Base-by-base conservation (phyloP, 2,113 vertebrate genomes). In the Oreochromis aureus region DNA sequence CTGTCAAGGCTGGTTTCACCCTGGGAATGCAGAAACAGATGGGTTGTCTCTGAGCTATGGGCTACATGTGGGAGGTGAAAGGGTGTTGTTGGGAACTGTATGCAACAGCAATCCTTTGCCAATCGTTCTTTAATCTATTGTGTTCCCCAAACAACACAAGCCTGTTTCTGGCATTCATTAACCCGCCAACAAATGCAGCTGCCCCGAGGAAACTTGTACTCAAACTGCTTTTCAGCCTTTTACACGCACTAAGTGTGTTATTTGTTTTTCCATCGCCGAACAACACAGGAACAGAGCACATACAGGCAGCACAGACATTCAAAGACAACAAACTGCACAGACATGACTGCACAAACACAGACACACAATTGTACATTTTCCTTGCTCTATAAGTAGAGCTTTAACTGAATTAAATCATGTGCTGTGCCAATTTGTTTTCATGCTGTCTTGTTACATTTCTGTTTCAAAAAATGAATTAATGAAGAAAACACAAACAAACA, bases 21-120 rank as follows among this genome's bases (percentile, higher is more conserved):
- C 91, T 78, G 86, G 92, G 93, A 94, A 93, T 90, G 89, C 92
- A 94, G 92, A 93, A 95, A 93, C 95, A 94, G 95, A 95, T 95
- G 94, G 92, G 91, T 88, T 92, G 87, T 94, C 90, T 94, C 76
- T 87, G 88, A 94, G 91, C 85, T 87, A 93, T 78, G 79, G 87
- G 90, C 84, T 94, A 91, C 91, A 94, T 87, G 91, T 93, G 89
- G 92, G 93, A 94, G 95, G 93, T 95, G 92, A 95, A 92, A 94
- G 94, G 92, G 88, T 94, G 94, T 88, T 90, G 94, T 93, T 91
- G 84, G 89, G 91, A 94, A 94, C 89, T 92, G 90, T 79, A 88
- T 82, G 90, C 93, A 92, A 89, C 87, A 89, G 87, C 86, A 59
- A 93, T 86, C 78, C 58, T 86, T 90, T 15, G 81, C 83, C 91